Base-by-base conservation (phyloP, 2,113 vertebrate species). In the Pangasianodon hypophthalmus region DNA sequence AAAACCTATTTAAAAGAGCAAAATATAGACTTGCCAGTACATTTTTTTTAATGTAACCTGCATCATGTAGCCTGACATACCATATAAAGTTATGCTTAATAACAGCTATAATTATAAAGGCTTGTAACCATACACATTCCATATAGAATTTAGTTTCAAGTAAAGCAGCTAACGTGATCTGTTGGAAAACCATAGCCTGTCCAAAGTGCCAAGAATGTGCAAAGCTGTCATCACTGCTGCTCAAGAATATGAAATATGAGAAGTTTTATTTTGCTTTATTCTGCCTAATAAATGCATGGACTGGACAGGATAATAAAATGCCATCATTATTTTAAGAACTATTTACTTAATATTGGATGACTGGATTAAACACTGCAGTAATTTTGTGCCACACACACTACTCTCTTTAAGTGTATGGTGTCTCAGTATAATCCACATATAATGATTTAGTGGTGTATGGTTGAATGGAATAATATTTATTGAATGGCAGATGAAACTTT, bases 401-500 rank as follows among this genome's bases (percentile, higher is more conserved):
- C 3, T 26, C 37, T 84, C 19, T 83, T 9, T 41, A 83, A 84
- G 60, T 26, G 21, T 60, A 84, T 84, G 37, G 82, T 60, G 37
- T 26, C 37, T 58, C 21, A 5, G 52, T 58, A 21, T 46, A 56
- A 56, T 58, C 81, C 81, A 37, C n/a, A 83, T 14, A 79, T 21
- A 83, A 84, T 16, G 16, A 46, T 84, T 84, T 84, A 84, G 32
- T 84, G 37, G 24, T 58, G 18, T 10, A 58, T 44, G 19, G 18
- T 58, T 84, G 29, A 58, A 41, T 41, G 54, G n/a, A 29, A 84
- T 60, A 62, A 62, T 84, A 84, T 60, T 44, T 62, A 83, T 44
- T 84, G 56, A 84, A 84, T 41, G n/a, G 44, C 46, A 71, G 71
- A 69, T 64, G 44, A 37, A 86, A 67, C 56, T 50, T 85, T 85